Evolutionary conservation across 2,888 invertebrate genomes (phyloP).

Genomic region (Galerucella calmariensis): DNA sequence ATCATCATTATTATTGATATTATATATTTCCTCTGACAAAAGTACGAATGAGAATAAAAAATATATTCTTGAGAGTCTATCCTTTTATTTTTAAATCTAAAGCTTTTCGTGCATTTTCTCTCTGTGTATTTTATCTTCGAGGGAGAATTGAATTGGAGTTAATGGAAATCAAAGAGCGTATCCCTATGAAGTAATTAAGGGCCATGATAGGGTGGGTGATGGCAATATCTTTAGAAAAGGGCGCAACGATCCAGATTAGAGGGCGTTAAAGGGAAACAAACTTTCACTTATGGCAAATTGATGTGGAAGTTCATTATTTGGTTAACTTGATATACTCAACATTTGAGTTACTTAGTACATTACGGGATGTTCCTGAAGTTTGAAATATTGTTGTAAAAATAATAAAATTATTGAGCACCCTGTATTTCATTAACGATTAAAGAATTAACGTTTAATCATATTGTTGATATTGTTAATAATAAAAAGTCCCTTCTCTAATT

Average conservation of each 20-base stretch:
- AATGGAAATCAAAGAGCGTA: conserved; percentile 56
- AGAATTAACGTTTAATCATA: too few species aligned
- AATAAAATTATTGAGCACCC: too few species aligned
- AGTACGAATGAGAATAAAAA: background rate
- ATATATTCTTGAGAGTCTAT: background rate
- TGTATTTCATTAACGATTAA: too few species aligned
- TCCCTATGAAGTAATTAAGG: conserved; percentile 55
- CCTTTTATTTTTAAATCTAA: background rate
- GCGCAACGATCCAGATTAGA: conserved; percentile 61
- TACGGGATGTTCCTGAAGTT: background rate
- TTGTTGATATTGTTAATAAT: too few species aligned
- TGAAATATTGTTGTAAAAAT: too few species aligned
- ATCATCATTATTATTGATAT: too few species aligned
- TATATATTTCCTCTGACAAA: background rate
- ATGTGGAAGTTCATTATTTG: conserved; percentile 32
- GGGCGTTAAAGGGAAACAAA: conserved; percentile 50
- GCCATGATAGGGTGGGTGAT: conserved; percentile 45
- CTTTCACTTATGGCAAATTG: conserved; percentile 40
- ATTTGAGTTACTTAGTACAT: conserved; percentile 1
- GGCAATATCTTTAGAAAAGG: conserved; percentile 38
- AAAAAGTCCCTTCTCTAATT: too few species aligned
- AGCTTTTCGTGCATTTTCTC: background rate
- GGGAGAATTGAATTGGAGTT: conserved; percentile 44
- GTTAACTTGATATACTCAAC: conserved; percentile 28
- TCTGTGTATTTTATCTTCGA: conserved; percentile 2